A percentile compares a stretch with the other conserved stretches of the same genome.
These are phyloP conservation scores for Propithecus coquereli DNA, from an alignment of 2,113 vertebrate genomes.

Conservation along the genomic window DNA sequence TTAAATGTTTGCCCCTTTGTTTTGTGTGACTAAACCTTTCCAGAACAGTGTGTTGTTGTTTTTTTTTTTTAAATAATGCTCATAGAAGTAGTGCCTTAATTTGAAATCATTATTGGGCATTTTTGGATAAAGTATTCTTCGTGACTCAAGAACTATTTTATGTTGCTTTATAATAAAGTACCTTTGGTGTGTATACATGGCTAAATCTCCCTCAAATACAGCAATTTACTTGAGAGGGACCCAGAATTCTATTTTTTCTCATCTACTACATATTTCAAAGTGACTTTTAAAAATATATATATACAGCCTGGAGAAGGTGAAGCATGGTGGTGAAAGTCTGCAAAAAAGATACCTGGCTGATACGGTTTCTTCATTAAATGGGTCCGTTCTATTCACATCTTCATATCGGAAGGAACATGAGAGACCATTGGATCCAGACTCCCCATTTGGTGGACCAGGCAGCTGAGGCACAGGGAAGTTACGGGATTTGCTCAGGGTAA, in stretches of 20 bases:
- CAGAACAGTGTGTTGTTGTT: neutral
- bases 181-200: neutral
- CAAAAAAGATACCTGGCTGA: neutral
- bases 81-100: neutral
- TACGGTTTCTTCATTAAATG: neutral
- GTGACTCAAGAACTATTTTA: neutral
- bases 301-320: neutral
- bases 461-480: neutral
- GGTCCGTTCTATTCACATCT: neutral
- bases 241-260: constrained; percentile 30
- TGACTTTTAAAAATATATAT: neutral
- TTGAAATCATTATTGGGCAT: neutral
- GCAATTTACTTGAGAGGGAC: neutral
- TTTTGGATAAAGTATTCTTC: neutral
- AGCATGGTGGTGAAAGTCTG: neutral
- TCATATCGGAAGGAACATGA: neutral
- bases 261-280: constrained; percentile 29
- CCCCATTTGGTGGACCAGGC: neutral
- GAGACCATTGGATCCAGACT: neutral
- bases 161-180: neutral
- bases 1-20: neutral
- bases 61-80: neutral
- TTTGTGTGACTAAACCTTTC: neutral
- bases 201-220: constrained; percentile 25
- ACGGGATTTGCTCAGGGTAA: neutral